phyloP scores from a whole-genome alignment of 2,888 invertebrate species.

The Dryobota labecula region DNA sequence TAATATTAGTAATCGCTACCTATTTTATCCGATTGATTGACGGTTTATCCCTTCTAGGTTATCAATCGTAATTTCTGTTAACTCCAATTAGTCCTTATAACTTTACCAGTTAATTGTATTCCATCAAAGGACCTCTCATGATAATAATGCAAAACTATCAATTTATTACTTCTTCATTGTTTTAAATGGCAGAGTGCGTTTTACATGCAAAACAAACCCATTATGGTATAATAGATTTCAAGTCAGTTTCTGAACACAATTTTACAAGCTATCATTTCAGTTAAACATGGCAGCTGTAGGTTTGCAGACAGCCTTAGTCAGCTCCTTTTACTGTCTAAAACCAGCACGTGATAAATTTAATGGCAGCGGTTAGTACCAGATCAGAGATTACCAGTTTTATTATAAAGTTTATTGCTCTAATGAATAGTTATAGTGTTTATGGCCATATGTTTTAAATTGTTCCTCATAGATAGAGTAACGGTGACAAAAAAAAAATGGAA shows the following conservation, averaged over 20 bases:
- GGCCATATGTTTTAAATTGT: conserved; percentile 57
- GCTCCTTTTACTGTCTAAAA: conserved; percentile 30
- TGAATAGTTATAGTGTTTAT: conserved; percentile 56
- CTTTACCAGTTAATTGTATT: neutral
- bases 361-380: conserved; percentile 56
- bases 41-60: neutral
- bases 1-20: neutral
- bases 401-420: conserved; percentile 60
- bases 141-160: neutral
- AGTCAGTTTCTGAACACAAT: neutral
- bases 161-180: neutral
- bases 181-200: neutral
- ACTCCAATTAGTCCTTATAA: neutral
- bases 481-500: conserved; percentile 25
- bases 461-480: conserved; percentile 14
- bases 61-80: neutral
- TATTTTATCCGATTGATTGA: neutral
- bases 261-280: neutral
- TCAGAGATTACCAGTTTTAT: conserved; percentile 61
- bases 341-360: conserved; percentile 62
- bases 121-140: neutral
- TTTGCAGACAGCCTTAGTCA: conserved; percentile 27
- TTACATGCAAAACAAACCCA: neutral
- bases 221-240: neutral
- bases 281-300: neutral